phyloP scores from a whole-genome alignment of 1,140 invertebrate genomes.

The Prorops nasuta region DNA sequence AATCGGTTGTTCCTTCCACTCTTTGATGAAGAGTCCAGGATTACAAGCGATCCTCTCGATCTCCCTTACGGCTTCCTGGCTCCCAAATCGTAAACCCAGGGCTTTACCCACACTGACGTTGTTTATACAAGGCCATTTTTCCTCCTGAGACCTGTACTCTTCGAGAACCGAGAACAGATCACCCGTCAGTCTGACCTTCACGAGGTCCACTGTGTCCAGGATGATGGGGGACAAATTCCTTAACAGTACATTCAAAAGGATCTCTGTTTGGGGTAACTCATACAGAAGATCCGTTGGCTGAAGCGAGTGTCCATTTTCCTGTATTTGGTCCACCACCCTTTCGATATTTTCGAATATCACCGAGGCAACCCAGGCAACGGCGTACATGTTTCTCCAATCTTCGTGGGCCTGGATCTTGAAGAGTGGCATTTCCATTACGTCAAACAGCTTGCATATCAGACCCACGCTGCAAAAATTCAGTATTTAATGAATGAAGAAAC shows the following conservation, averaged over 20 bases:
- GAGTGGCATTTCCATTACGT: slow-evolving; percentile 38
- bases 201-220: slow-evolving; percentile 37
- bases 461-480: slow-evolving; percentile 44
- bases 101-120: slow-evolving; percentile 35
- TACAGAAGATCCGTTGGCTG: slow-evolving; percentile 21
- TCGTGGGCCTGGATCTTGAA: slow-evolving; percentile 31
- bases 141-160: slow-evolving; percentile 38
- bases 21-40: slow-evolving; percentile 35
- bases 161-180: slow-evolving; percentile 25
- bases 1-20: slow-evolving; percentile 41
- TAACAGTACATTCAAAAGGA: slow-evolving; percentile 26
- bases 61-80: slow-evolving; percentile 33
- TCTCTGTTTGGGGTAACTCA: slow-evolving; percentile 40
- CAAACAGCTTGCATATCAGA: slow-evolving; percentile 41
- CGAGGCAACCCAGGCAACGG: slow-evolving; percentile 35
- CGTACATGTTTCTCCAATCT: slow-evolving; percentile 32
- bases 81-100: slow-evolving; percentile 39
- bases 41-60: slow-evolving; percentile 42
- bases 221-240: slow-evolving; percentile 34
- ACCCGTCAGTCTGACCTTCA: slow-evolving; percentile 33
- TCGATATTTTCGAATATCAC: slow-evolving; percentile 39
- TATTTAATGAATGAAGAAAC: background rate
- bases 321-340: slow-evolving; percentile 36
- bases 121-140: slow-evolving; percentile 39
- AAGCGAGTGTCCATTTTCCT: slow-evolving; percentile 24